phyloP scores from a whole-genome alignment of 2,888 invertebrate species.

The Argyra leucocephala region DNA sequence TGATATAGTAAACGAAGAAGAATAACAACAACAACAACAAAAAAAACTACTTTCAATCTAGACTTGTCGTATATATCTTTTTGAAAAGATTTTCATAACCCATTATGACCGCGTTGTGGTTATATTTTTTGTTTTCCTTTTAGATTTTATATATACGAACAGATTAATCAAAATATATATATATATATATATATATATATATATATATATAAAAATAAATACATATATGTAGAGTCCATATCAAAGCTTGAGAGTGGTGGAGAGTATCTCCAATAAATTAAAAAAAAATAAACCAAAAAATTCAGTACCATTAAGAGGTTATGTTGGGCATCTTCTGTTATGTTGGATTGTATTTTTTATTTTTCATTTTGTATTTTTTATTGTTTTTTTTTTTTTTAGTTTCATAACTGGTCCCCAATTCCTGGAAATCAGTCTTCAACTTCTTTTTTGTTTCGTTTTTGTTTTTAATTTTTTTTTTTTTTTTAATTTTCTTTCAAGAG shows the following conservation, averaged over 20 bases:
- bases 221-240: constrained; percentile 17
- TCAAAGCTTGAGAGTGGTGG: not conserved
- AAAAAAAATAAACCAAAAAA: not conserved
- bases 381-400: constrained; percentile 27
- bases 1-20: too few species aligned
- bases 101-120: not conserved
- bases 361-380: constrained; percentile 16
- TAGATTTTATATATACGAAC: not conserved
- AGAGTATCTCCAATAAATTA: not conserved
- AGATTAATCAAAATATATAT: not conserved
- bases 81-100: constrained; percentile 3
- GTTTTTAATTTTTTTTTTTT: constrained; percentile 17
- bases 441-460: not conserved
- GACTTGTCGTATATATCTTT: not conserved
- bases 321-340: constrained; percentile 21
- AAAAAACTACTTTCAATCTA: not conserved
- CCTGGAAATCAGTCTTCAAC: constrained; percentile 32
- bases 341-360: constrained; percentile 18
- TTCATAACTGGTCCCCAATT: constrained; percentile 42
- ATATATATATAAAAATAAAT: not conserved
- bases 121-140: not conserved
- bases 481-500: constrained; percentile 38
- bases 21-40: too few species aligned
- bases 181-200: not conserved
- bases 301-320: not conserved